Conservation (phyloP, 1,140 invertebrate genomes). For the Neodiprion lecontei region DNA sequence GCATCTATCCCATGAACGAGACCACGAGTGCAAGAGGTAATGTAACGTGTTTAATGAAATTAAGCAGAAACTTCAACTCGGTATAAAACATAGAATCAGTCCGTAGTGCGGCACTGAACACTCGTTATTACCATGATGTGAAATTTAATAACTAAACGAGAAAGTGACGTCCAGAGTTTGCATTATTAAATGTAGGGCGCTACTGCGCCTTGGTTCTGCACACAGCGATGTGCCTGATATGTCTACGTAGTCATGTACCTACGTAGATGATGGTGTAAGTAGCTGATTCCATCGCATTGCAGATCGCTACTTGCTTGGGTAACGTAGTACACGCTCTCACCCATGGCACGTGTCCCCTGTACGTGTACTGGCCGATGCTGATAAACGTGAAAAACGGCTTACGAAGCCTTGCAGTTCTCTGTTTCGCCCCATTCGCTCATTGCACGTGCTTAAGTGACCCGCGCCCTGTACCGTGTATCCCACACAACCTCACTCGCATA, state of each 20-base stretch:
- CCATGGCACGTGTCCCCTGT: not conserved
- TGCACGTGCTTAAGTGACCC: not conserved
- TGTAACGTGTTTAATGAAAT: too few species aligned
- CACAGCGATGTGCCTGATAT: not conserved
- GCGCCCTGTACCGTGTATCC: not conserved
- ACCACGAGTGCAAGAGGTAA: too few species aligned
- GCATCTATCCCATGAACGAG: too few species aligned
- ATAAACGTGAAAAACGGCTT: not conserved
- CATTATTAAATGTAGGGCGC: not conserved
- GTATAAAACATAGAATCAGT: too few species aligned
- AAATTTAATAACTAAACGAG: not conserved
- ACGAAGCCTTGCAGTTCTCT: not conserved
- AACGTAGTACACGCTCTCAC: not conserved
- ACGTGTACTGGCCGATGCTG: conserved; percentile 1
- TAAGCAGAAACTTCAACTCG: too few species aligned
- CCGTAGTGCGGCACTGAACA: too few species aligned
- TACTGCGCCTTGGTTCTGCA: not conserved
- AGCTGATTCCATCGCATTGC: not conserved
- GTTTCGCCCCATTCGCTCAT: not conserved
- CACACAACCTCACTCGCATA: too few species aligned
- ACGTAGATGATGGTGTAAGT: not conserved
- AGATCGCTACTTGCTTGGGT: too few species aligned
- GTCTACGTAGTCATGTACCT: not conserved
- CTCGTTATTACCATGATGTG: too few species aligned
- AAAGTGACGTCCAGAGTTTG: not conserved